Conservation (phyloP, 2,797 vertebrate genomes). For the Cossypha caffra region DNA sequence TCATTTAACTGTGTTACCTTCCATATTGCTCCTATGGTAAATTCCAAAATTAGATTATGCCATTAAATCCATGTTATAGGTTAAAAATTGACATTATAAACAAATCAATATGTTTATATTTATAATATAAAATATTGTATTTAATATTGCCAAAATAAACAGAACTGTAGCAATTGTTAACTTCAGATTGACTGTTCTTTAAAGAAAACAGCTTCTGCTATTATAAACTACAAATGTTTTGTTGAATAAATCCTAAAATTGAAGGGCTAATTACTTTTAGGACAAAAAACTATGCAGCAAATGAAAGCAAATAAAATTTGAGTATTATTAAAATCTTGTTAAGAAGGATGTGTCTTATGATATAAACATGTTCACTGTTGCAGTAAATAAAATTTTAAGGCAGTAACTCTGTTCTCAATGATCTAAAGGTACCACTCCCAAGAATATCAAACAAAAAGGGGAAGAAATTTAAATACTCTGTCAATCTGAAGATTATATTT, state of each 20-base stretch:
- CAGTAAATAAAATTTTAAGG: not conserved
- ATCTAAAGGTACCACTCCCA: not conserved
- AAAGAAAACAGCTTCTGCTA: not conserved
- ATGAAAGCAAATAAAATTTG: not conserved
- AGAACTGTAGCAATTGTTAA: not conserved
- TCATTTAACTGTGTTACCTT: not conserved
- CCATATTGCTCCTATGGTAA: not conserved
- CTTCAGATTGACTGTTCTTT: not conserved
- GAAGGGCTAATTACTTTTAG: not conserved
- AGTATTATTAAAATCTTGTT: not conserved
- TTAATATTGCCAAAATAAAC: not conserved
- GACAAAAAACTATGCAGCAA: not conserved
- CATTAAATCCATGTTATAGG: accelerated
- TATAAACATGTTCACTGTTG: not conserved
- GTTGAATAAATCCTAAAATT: not conserved
- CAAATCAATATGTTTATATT: no score
- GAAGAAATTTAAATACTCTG: not conserved
- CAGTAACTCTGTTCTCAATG: not conserved
- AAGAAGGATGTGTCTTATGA: not conserved
- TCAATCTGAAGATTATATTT: not conserved
- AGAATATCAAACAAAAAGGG: not conserved
- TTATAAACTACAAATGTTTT: not conserved
- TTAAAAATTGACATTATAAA: not conserved
- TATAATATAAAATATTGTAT: no score
- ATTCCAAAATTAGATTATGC: not conserved